Evolutionary conservation across 1,140 invertebrate genomes (phyloP), one percentile per base, ranked within the genome.

Genomic region (Lucilia cuprina): DNA sequence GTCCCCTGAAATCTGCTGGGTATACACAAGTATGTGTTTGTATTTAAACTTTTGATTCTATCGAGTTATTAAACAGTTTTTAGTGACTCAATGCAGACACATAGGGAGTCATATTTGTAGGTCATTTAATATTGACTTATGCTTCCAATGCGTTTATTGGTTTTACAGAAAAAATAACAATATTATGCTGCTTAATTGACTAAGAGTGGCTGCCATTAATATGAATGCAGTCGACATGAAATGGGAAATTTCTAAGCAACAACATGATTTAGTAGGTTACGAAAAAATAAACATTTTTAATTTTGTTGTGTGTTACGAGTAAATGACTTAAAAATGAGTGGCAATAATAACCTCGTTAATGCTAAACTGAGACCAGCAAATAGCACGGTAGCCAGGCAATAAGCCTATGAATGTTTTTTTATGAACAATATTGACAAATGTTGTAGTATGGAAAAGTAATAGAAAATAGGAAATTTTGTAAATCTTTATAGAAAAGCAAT

Each of bases 81-180:
- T 25, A 70, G 9, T 60, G 55, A 60, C 55, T 60, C 1, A 4
- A 60, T 70, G 19, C n/a, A 70, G 8, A 70, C 65, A 70, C 55
- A 60, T 14, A 60, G 14, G 14, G n/a, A 21, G 2, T 70, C 65
- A 70, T 70, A 70, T 70, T 70, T 70, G 65, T 70, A 21, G 65
- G 65, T 70, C 65, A 70, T 70, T 70, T 70, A 70, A 21, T 70
- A 70, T 70, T 70, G 65, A 70, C 65, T 70, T 70, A 70, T 70
- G 65, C 12, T 70, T 25, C 65, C 65, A 70, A 70, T 70, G 65
- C 65, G 65, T 25, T 70, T 70, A 70, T 70, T 70, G n/a, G 55
- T 1, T 7, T n/a, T n/a, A 60, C 55, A 60, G 7, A 17, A 60
- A 60, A 60, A 17, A 21, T 70, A 70, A 70, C 65, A 19, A 70